These are phyloP conservation scores for human (Homo sapiens) DNA, from an alignment of 2,113 vertebrate species.

Conservation along the genomic window DNA sequence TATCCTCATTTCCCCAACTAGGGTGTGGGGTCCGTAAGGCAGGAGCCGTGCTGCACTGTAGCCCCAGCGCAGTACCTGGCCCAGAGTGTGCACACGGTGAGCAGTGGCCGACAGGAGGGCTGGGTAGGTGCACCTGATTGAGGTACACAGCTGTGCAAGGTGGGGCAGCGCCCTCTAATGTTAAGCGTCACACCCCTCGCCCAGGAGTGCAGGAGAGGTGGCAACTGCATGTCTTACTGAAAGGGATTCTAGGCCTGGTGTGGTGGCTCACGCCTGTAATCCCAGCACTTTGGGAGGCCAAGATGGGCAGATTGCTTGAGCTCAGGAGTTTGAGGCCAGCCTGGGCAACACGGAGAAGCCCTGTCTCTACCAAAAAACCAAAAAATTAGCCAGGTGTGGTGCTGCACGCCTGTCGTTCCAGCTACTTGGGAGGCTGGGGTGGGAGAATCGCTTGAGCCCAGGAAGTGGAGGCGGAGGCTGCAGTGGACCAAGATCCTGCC, in stretches of 20 bases:
- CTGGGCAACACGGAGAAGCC: too few relatives aligned
- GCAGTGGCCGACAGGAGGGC: not conserved
- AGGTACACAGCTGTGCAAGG: accelerated
- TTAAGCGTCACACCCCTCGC: not conserved
- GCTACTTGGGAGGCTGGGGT: not conserved
- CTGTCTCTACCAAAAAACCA: not conserved
- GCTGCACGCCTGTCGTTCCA: not conserved
- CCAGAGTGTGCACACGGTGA: not conserved
- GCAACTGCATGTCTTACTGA: not conserved
- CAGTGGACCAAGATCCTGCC: too few relatives aligned
- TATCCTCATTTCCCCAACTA: not conserved
- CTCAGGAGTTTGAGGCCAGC: not conserved
- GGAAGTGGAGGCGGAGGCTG: not conserved
- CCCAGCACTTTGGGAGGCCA: not conserved
- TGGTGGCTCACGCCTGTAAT: not conserved
- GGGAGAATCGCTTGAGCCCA: not conserved
- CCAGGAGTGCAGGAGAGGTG: not conserved
- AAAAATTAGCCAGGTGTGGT: not conserved
- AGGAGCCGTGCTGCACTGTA: not conserved
- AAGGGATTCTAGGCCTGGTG: not conserved
- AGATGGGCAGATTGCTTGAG: not conserved
- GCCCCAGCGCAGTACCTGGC: not conserved
- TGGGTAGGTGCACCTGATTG: accelerated
- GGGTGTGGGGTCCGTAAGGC: not conserved
- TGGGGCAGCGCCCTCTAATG: not conserved